Base-by-base conservation (phyloP, 2,888 invertebrate genomes). In the Leptinotarsa tumamoca region DNA sequence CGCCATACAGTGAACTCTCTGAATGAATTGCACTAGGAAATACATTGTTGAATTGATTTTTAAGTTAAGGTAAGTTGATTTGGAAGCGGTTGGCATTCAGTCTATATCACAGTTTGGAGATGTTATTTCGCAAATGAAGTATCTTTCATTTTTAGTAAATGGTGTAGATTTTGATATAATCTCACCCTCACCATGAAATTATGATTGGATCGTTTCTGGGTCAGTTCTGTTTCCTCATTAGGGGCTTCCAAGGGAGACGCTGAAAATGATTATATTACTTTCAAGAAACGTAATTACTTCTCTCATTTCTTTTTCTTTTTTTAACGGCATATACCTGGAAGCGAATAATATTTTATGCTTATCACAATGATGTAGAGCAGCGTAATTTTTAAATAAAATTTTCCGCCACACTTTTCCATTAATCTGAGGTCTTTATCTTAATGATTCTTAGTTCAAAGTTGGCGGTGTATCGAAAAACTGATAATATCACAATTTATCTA, bases 381-480 rank as follows among this genome's bases (percentile, higher is more conserved):
- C 87, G 87, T 86, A 88, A 88, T 88, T 88, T 88, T 88, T 88
- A 87, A 87, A 86, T 87, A 85, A 88, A 88, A 88, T 88, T 88
- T 88, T 87, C 88, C 87, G 87, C 88, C 87, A 88, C 88, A 88
- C 85, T 87, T 88, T 88, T 87, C 86, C 88, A 88, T 88, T 88
- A 88, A 88, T 88, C 88, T 87, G 84, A 80, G 84, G 86, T 84
- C 87, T 76, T 88, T 88, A 88, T 88, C 88, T 88, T 88, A 88
- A 88, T 87, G 87, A 88, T 88, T 88, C 88, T 88, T 88, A 86
- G 87, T 87, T 86, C 86, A 85, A 87, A 88, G 86, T 88, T 88
- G 82, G 86, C 83, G 81, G 85, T 85, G 84, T 87, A 87, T 87
- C 87, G 86, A 86, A 87, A 88, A 86, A 83, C 43, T 33, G 70